phyloP scores from a whole-genome alignment of 1,140 invertebrate species.

The Latrodectus geometricus region DNA sequence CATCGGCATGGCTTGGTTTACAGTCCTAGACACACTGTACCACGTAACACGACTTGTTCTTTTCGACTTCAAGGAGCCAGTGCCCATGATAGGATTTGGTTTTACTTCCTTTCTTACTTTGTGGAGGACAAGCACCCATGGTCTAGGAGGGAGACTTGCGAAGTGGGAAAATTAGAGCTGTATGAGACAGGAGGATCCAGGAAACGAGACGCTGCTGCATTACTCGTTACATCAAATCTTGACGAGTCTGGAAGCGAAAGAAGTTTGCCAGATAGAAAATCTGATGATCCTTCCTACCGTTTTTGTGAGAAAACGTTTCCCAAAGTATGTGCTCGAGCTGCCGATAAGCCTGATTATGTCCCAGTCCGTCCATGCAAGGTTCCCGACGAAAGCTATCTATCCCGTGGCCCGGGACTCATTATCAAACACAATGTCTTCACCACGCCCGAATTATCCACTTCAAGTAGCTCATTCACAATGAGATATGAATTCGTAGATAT shows the following conservation, averaged over 20 bases:
- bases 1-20: conserved; percentile 80
- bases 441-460: conserved; percentile 57
- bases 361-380: conserved; percentile 64
- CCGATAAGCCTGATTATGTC: conserved; percentile 61
- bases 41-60: conserved; percentile 86
- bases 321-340: conserved; percentile 63
- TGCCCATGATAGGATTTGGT: conserved; percentile 83
- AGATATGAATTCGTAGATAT: conserved; percentile 65
- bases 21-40: conserved; percentile 83
- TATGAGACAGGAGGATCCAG: conserved; percentile 55
- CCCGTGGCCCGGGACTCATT: conserved; percentile 62
- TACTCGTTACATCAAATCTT: conserved; percentile 15
- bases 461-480: conserved; percentile 55
- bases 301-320: conserved; percentile 65
- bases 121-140: conserved; percentile 63
- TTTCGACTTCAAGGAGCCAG: conserved; percentile 82
- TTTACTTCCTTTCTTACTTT: conserved; percentile 77
- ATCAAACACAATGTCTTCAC: conserved; percentile 62
- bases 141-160: conserved; percentile 63
- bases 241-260: conserved; percentile 9
- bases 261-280: conserved; percentile 17
- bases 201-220: conserved; percentile 30
- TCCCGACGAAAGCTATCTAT: conserved; percentile 64
- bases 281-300: conserved; percentile 45
- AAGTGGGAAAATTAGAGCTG: conserved; percentile 63